A percentile compares a stretch with the other conserved stretches of the same genome.
Evolutionary conservation across 2,888 invertebrate species (phyloP).

Genomic region (Lymantria monacha): DNA sequence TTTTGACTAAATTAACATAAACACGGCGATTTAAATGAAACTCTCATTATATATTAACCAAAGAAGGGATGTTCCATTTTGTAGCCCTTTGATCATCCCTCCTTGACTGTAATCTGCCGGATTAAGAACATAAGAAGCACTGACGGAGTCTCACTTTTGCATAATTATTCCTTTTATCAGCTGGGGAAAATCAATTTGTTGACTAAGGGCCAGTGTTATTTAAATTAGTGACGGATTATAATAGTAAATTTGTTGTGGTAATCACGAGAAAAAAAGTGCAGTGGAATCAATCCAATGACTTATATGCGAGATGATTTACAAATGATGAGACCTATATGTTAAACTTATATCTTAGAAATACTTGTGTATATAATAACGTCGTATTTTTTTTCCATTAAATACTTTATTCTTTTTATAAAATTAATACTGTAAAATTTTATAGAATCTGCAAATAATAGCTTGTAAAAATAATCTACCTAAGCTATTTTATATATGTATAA

Average conservation of each 20-base stretch:
- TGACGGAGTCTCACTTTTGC: constrained; percentile 64
- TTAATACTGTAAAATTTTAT: no score
- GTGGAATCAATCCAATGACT: background rate
- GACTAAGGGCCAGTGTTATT: constrained; percentile 22
- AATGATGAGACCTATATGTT: no score
- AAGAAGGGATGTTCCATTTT: constrained; percentile 58
- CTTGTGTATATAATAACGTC: no score
- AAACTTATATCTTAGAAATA: no score
- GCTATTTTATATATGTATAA: no score
- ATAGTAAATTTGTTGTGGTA: background rate
- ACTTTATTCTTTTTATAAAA: no score
- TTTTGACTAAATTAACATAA: constrained; percentile 71
- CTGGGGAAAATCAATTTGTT: constrained; percentile 64
- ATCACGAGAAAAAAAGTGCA: background rate
- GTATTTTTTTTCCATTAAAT: no score
- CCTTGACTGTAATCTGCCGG: constrained; percentile 55
- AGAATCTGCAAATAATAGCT: no score
- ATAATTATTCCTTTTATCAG: constrained; percentile 71
- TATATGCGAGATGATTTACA: no score
- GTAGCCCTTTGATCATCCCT: constrained; percentile 67
- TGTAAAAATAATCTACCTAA: no score
- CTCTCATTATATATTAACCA: constrained; percentile 77
- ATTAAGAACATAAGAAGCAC: constrained; percentile 69
- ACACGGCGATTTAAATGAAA: constrained; percentile 61
- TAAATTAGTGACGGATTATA: constrained; percentile 10